A percentile compares a stretch with the other conserved stretches of the same genome.
These are phyloP conservation scores for Lontra canadensis DNA, from an alignment of 2,113 vertebrate genomes.

Conservation along the genomic window DNA sequence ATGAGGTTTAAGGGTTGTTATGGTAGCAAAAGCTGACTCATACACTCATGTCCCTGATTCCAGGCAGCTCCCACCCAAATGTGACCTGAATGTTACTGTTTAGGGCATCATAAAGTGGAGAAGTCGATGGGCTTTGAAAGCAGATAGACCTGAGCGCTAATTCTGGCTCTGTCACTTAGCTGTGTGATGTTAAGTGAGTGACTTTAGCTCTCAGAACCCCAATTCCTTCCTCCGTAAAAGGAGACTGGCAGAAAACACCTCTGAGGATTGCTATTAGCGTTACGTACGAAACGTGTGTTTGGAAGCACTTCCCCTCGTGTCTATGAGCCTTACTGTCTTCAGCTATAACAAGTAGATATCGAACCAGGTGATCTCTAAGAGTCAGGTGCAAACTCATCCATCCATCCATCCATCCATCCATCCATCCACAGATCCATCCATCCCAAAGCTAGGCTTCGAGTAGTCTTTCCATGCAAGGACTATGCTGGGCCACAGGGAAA, in stretches of 20 bases:
- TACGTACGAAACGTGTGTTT: background rate
- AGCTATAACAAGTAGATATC: background rate
- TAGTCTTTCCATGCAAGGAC: background rate
- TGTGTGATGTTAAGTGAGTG: background rate
- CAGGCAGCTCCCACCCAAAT: too few relatives aligned
- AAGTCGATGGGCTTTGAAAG: background rate
- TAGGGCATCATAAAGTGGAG: background rate
- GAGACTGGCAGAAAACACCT: background rate
- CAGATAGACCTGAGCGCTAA: background rate
- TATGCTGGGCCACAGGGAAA: fast-evolving
- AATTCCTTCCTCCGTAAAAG: background rate
- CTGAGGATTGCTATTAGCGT: background rate
- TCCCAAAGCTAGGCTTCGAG: background rate
- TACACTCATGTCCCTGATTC: background rate
- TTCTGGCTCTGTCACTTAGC: background rate
- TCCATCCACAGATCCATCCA: background rate
- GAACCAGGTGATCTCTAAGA: background rate
- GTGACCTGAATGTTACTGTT: background rate
- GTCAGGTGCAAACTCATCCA: too few relatives aligned
- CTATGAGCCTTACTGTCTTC: background rate
- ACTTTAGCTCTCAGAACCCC: background rate
- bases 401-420: background rate
- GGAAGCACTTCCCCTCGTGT: background rate
- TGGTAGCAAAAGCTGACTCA: background rate
- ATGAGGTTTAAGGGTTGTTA: background rate